phyloP scores from a whole-genome alignment of 1,140 invertebrate genomes.

The Drosophila fuyamai region DNA sequence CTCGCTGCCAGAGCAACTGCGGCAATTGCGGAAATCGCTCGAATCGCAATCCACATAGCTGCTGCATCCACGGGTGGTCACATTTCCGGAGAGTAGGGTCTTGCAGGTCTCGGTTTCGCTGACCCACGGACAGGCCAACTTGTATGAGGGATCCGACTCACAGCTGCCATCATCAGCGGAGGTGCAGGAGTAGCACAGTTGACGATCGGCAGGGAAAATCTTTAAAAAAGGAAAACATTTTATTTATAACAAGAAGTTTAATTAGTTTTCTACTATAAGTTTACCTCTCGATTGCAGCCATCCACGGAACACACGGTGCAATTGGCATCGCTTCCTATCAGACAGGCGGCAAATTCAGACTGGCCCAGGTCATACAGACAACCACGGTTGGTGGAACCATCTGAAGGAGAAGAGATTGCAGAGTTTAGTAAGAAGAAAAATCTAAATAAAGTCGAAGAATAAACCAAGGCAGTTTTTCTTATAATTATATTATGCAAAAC shows the following conservation, averaged over 20 bases:
- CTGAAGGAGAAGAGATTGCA: constrained; percentile 13
- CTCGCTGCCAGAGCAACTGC: constrained; percentile 60
- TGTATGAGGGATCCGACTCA: constrained; percentile 54
- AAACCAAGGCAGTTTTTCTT: no score
- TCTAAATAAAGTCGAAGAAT: no score
- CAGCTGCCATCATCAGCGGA: constrained; percentile 68
- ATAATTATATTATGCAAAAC: no score
- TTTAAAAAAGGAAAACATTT: constrained; percentile 15
- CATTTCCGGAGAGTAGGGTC: constrained; percentile 52
- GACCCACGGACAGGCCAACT: constrained; percentile 50
- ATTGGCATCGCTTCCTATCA: constrained; percentile 60
- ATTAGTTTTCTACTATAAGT: neutral
- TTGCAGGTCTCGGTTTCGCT: constrained; percentile 62
- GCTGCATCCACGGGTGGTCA: constrained; percentile 73
- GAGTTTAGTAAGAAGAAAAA: neutral
- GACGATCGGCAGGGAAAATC: constrained; percentile 74
- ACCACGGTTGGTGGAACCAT: constrained; percentile 71
- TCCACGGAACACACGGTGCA: constrained; percentile 55
- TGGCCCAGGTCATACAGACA: constrained; percentile 65
- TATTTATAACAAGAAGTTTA: neutral
- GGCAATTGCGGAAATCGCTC: constrained; percentile 63
- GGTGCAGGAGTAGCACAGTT: constrained; percentile 67
- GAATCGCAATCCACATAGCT: constrained; percentile 56
- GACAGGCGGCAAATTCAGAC: constrained; percentile 60
- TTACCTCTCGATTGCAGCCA: constrained; percentile 77